Conservation (phyloP, 2,797 vertebrate genomes). For the Pangasius larnaudii region DNA sequence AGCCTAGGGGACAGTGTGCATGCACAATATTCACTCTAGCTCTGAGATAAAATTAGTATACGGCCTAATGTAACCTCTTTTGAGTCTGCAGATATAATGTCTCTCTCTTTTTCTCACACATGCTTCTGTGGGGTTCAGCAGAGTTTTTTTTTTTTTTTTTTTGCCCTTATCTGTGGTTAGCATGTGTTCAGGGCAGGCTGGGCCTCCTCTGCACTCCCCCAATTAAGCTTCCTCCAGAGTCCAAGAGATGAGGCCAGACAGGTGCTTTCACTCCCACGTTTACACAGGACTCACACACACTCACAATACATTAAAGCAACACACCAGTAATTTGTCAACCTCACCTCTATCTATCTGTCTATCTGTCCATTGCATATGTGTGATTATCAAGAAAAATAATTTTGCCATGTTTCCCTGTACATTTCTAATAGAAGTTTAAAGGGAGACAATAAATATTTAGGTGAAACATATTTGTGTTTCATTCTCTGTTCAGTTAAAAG, state of each 20-base stretch:
- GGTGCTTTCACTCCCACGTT: constrained; percentile 35
- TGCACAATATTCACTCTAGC: neutral
- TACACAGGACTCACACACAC: neutral
- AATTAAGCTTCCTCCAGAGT: constrained; percentile 16
- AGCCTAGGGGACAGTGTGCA: neutral
- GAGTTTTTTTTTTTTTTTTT: neutral
- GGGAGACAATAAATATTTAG: neutral
- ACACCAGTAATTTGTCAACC: neutral
- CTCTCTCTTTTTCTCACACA: neutral
- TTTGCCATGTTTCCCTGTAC: neutral
- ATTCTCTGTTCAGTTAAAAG: neutral
- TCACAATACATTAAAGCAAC: neutral
- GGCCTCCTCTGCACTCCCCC: neutral
- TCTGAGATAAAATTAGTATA: neutral
- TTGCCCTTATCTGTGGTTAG: constrained; percentile 43
- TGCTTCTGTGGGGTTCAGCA: constrained; percentile 6
- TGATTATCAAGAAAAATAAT: neutral
- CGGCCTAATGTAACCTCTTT: neutral
- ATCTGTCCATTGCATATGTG: neutral
- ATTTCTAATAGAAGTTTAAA: neutral
- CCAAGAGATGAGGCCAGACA: constrained; percentile 45
- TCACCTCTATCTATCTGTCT: constrained; percentile 9
- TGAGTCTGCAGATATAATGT: neutral
- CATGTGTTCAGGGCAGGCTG: constrained; percentile 28
- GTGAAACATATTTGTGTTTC: neutral